Conservation (phyloP, 2,888 invertebrate species). For the Cerceris ruficornis region DNA sequence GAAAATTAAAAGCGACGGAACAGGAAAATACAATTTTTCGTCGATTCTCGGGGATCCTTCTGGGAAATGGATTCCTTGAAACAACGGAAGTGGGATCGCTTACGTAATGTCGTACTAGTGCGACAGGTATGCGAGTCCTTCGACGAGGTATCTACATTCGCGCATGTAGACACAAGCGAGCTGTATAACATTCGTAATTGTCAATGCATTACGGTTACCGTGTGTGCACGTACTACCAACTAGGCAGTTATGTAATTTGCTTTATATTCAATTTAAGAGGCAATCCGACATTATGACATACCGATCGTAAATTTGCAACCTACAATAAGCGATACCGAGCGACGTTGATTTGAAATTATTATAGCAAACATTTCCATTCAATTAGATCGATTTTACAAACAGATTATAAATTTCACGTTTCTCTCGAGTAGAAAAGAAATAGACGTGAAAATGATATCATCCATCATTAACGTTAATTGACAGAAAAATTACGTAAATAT, state of each 20-base stretch:
- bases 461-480: too few relatives aligned
- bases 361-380: too few relatives aligned
- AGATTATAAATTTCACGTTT: background rate
- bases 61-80: slow-evolving; percentile 41
- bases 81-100: slow-evolving; percentile 53
- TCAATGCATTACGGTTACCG: slow-evolving; percentile 20
- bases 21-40: background rate
- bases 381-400: too few relatives aligned
- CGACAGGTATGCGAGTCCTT: slow-evolving; percentile 47
- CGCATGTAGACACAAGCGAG: slow-evolving; percentile 11
- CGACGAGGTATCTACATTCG: slow-evolving; percentile 20
- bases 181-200: slow-evolving; percentile 17
- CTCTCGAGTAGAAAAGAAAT: too few relatives aligned
- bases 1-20: background rate
- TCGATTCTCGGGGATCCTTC: background rate
- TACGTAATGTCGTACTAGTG: slow-evolving; percentile 43
- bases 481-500: too few relatives aligned
- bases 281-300: slow-evolving; percentile 37
- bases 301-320: slow-evolving; percentile 33
- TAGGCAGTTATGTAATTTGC: slow-evolving; percentile 56
- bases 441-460: too few relatives aligned
- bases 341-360: slow-evolving; percentile 12
- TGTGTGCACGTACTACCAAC: slow-evolving; percentile 15
- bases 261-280: slow-evolving; percentile 54
- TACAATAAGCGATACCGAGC: slow-evolving; percentile 4